Percentiles rank a stretch among this genome's conserved stretches.
Evolutionary conservation across 1,140 invertebrate genomes (phyloP).

Genomic region (Whitmania pigra): DNA sequence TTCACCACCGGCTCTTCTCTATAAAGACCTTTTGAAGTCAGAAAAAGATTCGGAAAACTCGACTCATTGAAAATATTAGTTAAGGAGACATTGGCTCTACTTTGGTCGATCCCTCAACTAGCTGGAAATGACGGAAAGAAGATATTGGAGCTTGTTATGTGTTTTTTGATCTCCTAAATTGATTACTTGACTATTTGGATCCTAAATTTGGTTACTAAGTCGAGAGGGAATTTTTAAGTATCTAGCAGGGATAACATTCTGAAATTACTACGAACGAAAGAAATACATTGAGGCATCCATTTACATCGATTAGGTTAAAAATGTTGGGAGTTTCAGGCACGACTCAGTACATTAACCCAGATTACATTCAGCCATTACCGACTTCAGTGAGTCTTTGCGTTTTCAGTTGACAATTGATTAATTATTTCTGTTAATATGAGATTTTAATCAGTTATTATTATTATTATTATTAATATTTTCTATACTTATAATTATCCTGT

Average conservation of each 20-base stretch:
- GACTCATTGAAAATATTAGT: no score
- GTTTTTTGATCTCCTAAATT: no score
- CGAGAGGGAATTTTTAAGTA: neutral
- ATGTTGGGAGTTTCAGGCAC: conserved; percentile 33
- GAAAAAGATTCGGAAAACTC: no score
- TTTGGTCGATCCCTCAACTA: no score
- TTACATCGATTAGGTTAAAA: neutral
- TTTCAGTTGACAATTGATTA: neutral
- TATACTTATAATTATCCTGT: no score
- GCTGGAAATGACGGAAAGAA: no score
- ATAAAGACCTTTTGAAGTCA: no score
- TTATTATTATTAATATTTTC: conserved; percentile 7
- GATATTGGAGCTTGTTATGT: no score
- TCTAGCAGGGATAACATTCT: neutral
- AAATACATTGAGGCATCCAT: neutral
- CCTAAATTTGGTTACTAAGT: no score
- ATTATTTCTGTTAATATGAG: neutral
- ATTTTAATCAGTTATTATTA: conserved; percentile 18
- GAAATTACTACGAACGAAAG: neutral
- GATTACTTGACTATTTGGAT: no score
- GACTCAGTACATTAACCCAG: conserved; percentile 40
- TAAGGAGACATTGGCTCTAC: no score
- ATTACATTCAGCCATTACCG: conserved; percentile 40
- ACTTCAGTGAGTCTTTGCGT: conserved; percentile 36
- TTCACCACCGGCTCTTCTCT: no score